Percentiles rank a stretch among this genome's conserved stretches.
phyloP scores from a whole-genome alignment of 2,888 invertebrate genomes.

The Nebria salina region DNA sequence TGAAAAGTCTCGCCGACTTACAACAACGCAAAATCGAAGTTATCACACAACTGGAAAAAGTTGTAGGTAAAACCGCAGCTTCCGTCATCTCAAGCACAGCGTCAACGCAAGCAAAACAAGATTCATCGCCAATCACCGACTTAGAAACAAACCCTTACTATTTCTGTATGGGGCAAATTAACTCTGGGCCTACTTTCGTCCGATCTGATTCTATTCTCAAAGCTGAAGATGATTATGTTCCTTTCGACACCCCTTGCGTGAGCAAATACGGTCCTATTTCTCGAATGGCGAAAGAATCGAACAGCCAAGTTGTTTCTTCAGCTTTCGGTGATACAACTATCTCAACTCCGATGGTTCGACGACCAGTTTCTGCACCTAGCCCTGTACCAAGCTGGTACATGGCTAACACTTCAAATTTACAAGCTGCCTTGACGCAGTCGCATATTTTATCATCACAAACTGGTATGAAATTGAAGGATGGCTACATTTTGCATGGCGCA shows the following conservation, averaged over 20 bases:
- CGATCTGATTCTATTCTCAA: slow-evolving; percentile 67
- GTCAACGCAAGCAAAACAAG: slow-evolving; percentile 59
- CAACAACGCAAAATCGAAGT: slow-evolving; percentile 72
- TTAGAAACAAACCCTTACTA: slow-evolving; percentile 57
- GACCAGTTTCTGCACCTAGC: slow-evolving; percentile 65
- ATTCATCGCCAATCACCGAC: slow-evolving; percentile 49
- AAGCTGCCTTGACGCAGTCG: slow-evolving; percentile 55
- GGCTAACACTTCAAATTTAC: slow-evolving; percentile 54
- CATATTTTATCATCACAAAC: slow-evolving; percentile 55
- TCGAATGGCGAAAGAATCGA: slow-evolving; percentile 59
- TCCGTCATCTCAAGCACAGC: slow-evolving; percentile 61
- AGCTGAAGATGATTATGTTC: slow-evolving; percentile 71
- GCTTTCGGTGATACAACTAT: slow-evolving; percentile 57
- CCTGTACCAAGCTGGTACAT: slow-evolving; percentile 53
- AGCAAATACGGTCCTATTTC: slow-evolving; percentile 79
- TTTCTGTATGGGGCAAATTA: slow-evolving; percentile 58
- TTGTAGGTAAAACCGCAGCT: slow-evolving; percentile 65
- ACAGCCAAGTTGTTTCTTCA: slow-evolving; percentile 54
- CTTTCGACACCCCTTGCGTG: slow-evolving; percentile 72
- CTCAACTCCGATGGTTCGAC: slow-evolving; percentile 57
- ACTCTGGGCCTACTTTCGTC: slow-evolving; percentile 60
- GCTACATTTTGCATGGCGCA: slow-evolving; percentile 63
- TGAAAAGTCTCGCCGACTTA: slow-evolving; percentile 68
- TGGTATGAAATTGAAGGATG: slow-evolving; percentile 61
- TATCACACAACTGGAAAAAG: slow-evolving; percentile 69